Base-by-base conservation (phyloP, 1,140 invertebrate species). In the Lepidotrigona ventralis region DNA sequence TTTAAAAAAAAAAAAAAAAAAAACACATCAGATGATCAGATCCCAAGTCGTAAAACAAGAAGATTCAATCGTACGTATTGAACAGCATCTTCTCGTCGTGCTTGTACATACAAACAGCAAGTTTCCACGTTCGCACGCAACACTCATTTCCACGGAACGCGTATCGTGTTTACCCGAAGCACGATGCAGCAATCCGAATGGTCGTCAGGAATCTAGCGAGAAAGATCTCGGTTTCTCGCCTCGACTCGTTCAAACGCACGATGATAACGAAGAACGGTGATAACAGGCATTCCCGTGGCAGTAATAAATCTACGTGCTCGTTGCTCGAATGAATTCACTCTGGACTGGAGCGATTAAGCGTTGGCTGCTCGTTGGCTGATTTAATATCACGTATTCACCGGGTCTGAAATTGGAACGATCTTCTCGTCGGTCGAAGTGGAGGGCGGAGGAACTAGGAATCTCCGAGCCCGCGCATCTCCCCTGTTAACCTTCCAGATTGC, bases 361-460 rank as follows among this genome's bases (percentile, higher is more conserved):
- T 33, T 51, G 33, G 74, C 70, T 70, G 64, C 71, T 86, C 70
- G 71, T 75, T 63, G 56, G 39, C 70, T 21, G 75, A 75, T 70
- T 83, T 87, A 76, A 86, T 86, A 87, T 86, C 86, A 87, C 81
- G 75, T 87, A 83, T 86, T 83, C 58, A n/a, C 29, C 51, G 14
- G 73, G 39, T 46, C 33, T 79, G 64, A 87, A 86, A 87, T 87
- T 86, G 76, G 85, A 87, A 77, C 76, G 81, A 86, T 87, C 71
- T 76, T 76, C 75, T 69, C 75, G 73, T 46, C 60, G 21, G 77
- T 69, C 84, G 60, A 33, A 3, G 39, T 3, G 4, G 39, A 6
- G 39, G 39, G 53, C 6, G 53, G 5, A 54, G 17, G 79, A 76
- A 78, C 56, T 74, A 86, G 74, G 75, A 79, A 86, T 86, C 79